These are phyloP conservation scores for Hymenochirus boettgeri DNA, from an alignment of 2,113 vertebrate species.

Conservation along the genomic window DNA sequence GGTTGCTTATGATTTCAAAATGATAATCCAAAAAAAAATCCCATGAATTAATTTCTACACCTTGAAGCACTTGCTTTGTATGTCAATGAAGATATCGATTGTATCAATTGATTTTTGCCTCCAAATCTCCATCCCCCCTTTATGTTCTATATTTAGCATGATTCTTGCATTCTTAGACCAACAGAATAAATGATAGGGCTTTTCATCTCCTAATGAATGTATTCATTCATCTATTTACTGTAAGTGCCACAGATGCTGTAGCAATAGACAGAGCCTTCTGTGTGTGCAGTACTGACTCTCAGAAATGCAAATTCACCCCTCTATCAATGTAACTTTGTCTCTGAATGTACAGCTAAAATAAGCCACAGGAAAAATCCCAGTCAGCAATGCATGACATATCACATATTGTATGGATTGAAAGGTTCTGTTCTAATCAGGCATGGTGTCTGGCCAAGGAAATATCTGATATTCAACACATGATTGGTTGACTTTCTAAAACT, in stretches of 20 bases:
- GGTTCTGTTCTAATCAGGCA: too few relatives aligned
- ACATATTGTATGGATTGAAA: too few relatives aligned
- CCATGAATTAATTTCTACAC: background rate
- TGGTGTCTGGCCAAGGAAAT: too few relatives aligned
- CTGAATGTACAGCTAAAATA: background rate
- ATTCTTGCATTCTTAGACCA: background rate
- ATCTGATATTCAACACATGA: too few relatives aligned
- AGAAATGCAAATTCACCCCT: background rate
- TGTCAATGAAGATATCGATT: slow-evolving; percentile 13
- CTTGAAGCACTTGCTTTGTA: slow-evolving; percentile 1
- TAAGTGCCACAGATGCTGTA: slow-evolving; percentile 10
- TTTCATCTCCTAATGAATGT: slow-evolving; percentile 7
- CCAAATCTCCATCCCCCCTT: background rate
- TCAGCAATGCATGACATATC: background rate
- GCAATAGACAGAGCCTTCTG: background rate
- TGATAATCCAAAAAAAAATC: too few relatives aligned
- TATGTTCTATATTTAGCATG: slow-evolving; percentile 14
- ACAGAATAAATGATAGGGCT: background rate
- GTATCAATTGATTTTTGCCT: slow-evolving; percentile 16
- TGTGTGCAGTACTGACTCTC: background rate
- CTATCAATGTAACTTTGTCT: background rate
- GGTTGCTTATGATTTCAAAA: too few relatives aligned
- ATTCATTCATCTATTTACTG: slow-evolving; percentile 4
- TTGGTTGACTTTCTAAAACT: too few relatives aligned
- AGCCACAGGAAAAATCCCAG: background rate